Conservation (phyloP, 1,140 invertebrate genomes). For the Pseudoatta argentina region DNA sequence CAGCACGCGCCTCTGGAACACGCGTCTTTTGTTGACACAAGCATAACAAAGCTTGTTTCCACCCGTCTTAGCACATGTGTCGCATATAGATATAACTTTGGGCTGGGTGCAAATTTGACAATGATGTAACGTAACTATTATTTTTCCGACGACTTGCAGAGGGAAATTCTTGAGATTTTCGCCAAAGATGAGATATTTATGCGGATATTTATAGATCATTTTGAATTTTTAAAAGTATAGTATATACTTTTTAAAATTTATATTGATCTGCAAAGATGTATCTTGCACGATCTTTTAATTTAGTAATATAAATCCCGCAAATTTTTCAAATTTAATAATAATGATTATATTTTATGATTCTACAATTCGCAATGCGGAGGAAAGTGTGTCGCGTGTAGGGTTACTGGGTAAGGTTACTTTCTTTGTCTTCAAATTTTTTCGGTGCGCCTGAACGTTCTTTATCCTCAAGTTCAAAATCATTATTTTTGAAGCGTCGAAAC, state of each 20-base stretch:
- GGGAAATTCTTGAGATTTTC: not conserved
- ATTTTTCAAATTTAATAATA: conserved; percentile 4
- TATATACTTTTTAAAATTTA: too few relatives aligned
- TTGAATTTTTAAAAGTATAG: not conserved
- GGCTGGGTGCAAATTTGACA: conserved; percentile 33
- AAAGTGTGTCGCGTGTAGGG: not conserved
- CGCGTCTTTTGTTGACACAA: conserved; percentile 48
- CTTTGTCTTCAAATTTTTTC: too few relatives aligned
- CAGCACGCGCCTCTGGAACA: conserved; percentile 54
- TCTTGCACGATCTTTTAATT: not conserved
- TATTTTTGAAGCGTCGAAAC: too few relatives aligned
- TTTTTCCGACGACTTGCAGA: not conserved
- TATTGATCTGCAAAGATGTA: not conserved
- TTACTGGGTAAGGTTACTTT: too few relatives aligned
- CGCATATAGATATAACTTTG: conserved; percentile 30
- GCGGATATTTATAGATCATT: not conserved
- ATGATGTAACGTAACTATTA: not conserved
- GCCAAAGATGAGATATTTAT: not conserved
- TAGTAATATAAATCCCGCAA: conserved; percentile 1
- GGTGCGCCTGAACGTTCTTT: too few relatives aligned
- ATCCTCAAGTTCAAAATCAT: too few relatives aligned
- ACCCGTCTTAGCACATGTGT: conserved; percentile 23
- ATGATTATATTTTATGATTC: not conserved
- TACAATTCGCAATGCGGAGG: not conserved
- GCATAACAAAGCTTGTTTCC: conserved; percentile 46